A percentile compares a stretch with the other conserved stretches of the same genome.
Conservation (phyloP, 2,888 invertebrate species). For the Galerucella nymphaeae region DNA sequence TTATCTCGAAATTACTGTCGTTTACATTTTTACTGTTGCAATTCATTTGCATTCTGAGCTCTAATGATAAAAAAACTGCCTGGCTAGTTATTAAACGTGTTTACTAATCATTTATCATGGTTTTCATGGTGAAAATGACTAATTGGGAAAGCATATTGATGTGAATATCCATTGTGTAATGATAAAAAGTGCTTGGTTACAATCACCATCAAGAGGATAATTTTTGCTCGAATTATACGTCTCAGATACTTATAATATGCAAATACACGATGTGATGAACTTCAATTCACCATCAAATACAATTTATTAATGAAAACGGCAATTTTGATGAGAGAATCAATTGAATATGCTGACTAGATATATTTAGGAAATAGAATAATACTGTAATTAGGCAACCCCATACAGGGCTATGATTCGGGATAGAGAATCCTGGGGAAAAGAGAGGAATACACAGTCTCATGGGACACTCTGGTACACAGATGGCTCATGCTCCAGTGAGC, state of each 20-base stretch:
- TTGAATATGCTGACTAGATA: too few species aligned
- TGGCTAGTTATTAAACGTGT: background rate
- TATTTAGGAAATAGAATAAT: too few species aligned
- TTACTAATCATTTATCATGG: background rate
- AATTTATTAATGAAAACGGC: background rate
- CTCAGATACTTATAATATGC: background rate
- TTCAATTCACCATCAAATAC: too few species aligned
- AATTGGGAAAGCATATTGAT: background rate
- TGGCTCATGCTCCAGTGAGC: too few species aligned
- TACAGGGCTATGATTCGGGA: too few species aligned
- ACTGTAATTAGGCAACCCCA: too few species aligned
- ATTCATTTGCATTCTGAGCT: slow-evolving; percentile 16
- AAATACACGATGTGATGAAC: background rate
- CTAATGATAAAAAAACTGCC: background rate
- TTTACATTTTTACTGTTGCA: slow-evolving; percentile 17
- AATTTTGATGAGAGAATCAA: too few species aligned
- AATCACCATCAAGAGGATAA: too few species aligned
- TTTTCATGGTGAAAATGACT: background rate
- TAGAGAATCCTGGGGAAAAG: too few species aligned
- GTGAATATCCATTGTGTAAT: background rate
- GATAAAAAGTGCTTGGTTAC: background rate
- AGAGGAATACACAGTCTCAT: too few species aligned
- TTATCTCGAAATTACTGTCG: slow-evolving; percentile 10
- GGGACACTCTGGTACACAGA: too few species aligned
- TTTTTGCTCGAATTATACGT: background rate